Conservation (phyloP, 2,888 invertebrate genomes). For the Drosophila neotestacea region DNA sequence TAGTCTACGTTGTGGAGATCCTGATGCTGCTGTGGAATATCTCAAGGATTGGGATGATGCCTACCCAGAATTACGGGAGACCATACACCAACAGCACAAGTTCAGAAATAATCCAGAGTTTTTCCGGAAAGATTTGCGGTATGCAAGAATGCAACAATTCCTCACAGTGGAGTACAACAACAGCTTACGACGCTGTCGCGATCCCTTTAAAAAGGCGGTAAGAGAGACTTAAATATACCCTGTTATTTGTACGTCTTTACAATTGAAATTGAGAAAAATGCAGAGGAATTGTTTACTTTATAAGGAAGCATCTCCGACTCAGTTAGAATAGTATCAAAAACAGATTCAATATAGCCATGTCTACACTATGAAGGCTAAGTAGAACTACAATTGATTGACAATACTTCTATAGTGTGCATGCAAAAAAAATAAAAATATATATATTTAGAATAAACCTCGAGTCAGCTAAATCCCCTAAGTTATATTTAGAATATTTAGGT, state of each 20-base stretch:
- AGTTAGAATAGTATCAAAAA: too few species aligned
- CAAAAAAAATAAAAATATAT: too few species aligned
- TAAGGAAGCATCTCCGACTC: too few species aligned
- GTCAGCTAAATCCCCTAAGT: too few species aligned
- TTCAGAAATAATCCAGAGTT: neutral
- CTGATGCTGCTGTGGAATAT: slow-evolving; percentile 91
- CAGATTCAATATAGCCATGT: too few species aligned
- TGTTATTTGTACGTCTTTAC: neutral
- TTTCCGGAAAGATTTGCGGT: slow-evolving; percentile 56
- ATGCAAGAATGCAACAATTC: slow-evolving; percentile 90
- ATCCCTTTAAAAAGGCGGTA: slow-evolving; percentile 94
- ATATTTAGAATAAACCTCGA: too few species aligned
- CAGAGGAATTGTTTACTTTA: too few species aligned
- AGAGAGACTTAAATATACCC: slow-evolving; percentile 69
- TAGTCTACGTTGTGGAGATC: slow-evolving; percentile 95
- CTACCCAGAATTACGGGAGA: slow-evolving; percentile 90
- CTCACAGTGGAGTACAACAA: slow-evolving; percentile 93
- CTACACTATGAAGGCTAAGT: too few species aligned
- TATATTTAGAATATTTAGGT: too few species aligned
- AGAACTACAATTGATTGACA: too few species aligned
- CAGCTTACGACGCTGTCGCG: slow-evolving; percentile 92
- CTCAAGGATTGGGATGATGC: slow-evolving; percentile 62
- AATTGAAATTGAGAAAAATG: too few species aligned
- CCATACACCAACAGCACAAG: slow-evolving; percentile 85
- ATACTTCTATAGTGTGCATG: too few species aligned